A percentile compares a stretch with the other conserved stretches of the same genome.
phyloP scores from a whole-genome alignment of 2,888 invertebrate genomes.

The Aethes cnicana region DNA sequence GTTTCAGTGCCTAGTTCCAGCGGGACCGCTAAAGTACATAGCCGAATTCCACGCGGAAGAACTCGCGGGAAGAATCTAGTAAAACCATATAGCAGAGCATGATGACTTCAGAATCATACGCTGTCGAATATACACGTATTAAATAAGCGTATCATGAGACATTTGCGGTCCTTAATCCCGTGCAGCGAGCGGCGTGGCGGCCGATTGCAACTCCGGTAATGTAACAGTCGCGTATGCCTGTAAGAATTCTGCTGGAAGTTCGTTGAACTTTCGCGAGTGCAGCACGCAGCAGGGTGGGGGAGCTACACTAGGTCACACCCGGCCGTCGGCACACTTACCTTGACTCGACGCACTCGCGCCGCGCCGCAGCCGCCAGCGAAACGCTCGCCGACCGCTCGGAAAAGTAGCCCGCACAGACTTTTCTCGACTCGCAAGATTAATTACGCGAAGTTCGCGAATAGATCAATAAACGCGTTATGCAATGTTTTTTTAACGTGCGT shows the following conservation, averaged over 20 bases:
- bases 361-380: slow-evolving; percentile 42
- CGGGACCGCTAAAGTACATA: too few relatives aligned
- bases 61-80: too few relatives aligned
- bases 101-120: too few relatives aligned
- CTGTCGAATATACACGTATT: too few relatives aligned
- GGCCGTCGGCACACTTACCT: slow-evolving; percentile 82
- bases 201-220: slow-evolving; percentile 78
- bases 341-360: slow-evolving; percentile 68
- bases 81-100: too few relatives aligned
- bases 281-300: slow-evolving; percentile 76
- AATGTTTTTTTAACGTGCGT: slow-evolving; percentile 1
- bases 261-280: slow-evolving; percentile 80
- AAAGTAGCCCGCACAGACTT: slow-evolving; percentile 64
- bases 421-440: slow-evolving; percentile 49
- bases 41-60: too few relatives aligned
- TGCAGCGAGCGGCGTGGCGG: slow-evolving; percentile 10
- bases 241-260: slow-evolving; percentile 78
- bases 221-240: slow-evolving; percentile 77
- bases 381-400: slow-evolving; percentile 52
- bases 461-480: not conserved
- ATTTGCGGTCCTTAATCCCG: slow-evolving; percentile 4
- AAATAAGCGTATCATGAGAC: not conserved
- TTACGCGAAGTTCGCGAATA: slow-evolving; percentile 32
- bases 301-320: slow-evolving; percentile 77
- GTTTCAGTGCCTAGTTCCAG: too few relatives aligned